These are phyloP conservation scores for Varanus komodoensis DNA, from an alignment of 2,113 vertebrate genomes.

Conservation along the genomic window DNA sequence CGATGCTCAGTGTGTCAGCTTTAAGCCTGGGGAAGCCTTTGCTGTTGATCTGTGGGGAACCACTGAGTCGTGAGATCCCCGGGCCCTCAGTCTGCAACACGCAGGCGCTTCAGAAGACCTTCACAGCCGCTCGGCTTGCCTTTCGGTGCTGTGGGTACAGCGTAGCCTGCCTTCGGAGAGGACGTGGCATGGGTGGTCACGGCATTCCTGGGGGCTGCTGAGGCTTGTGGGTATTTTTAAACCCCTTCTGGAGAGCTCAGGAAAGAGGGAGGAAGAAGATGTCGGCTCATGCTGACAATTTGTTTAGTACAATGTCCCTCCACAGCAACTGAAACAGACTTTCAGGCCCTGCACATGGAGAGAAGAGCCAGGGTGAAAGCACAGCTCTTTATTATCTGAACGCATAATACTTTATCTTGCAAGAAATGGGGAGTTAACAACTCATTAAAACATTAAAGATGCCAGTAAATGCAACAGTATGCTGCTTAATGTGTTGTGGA, in stretches of 20 bases:
- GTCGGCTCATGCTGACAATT: too few species aligned
- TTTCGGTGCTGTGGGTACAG: neutral
- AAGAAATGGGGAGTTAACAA: neutral
- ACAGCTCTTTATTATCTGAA: neutral
- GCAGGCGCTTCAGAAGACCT: too few species aligned
- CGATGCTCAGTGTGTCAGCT: neutral
- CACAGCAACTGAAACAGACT: neutral
- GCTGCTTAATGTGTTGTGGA: neutral
- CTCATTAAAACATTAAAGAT: neutral
- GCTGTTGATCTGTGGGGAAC: neutral
- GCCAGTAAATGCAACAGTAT: neutral
- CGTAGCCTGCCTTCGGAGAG: neutral
- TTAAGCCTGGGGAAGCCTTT: neutral
- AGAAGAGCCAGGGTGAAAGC: neutral
- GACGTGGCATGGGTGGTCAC: neutral
- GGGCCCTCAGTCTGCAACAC: neutral
- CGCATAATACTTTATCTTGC: neutral
- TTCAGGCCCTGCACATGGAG: neutral
- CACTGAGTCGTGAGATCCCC: neutral
- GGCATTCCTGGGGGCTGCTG: neutral
- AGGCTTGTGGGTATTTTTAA: neutral
- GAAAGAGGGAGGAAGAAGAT: neutral
- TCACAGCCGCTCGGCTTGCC: too few species aligned
- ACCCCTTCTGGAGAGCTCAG: neutral
- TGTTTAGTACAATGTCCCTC: neutral